phyloP scores from a whole-genome alignment of 2,888 invertebrate genomes.

The Plebejus melissa region DNA sequence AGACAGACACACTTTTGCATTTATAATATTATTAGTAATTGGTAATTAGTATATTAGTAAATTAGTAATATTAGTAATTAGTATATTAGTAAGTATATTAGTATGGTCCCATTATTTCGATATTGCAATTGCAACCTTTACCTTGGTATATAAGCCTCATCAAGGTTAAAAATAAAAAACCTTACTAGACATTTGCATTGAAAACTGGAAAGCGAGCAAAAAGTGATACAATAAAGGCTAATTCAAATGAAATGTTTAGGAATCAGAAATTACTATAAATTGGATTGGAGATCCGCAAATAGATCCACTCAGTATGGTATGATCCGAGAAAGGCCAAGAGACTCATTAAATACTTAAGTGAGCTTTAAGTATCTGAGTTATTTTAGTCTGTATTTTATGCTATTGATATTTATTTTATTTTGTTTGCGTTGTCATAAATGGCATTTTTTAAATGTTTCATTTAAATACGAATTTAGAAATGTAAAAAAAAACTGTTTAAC shows the following conservation, averaged over 20 bases:
- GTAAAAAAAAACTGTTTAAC: too few relatives aligned
- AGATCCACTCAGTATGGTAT: neutral
- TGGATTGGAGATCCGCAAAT: neutral
- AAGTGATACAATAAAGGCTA: neutral
- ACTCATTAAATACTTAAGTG: neutral
- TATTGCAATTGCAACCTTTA: constrained; percentile 7
- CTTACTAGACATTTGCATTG: neutral
- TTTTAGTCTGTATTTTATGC: neutral
- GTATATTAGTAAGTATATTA: too few relatives aligned
- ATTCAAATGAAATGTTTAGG: neutral
- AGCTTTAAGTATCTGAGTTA: constrained; percentile 2
- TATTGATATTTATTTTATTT: neutral
- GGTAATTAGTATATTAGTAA: too few relatives aligned
- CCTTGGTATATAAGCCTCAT: neutral
- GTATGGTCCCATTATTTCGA: neutral
- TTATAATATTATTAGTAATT: too few relatives aligned
- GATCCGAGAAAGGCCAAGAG: neutral
- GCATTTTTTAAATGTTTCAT: too few relatives aligned
- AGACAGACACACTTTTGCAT: too few relatives aligned
- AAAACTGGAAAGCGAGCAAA: neutral
- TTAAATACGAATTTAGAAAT: too few relatives aligned
- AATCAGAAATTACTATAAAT: neutral
- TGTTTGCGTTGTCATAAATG: neutral
- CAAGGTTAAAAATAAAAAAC: neutral
- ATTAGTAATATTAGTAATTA: too few relatives aligned